Conservation (phyloP, 1,140 invertebrate species). For the Drosophila varians region DNA sequence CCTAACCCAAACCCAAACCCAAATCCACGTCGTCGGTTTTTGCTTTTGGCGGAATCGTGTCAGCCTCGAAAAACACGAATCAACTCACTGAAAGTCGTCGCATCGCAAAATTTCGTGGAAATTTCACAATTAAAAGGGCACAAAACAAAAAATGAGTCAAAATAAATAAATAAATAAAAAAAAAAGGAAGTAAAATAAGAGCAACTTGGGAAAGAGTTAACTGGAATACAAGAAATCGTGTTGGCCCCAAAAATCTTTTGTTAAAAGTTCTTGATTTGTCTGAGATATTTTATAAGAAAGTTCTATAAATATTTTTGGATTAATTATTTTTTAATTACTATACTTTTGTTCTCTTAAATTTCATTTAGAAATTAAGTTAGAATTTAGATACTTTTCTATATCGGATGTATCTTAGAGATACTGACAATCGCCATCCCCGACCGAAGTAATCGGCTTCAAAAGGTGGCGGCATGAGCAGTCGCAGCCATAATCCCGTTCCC, state of each 20-base stretch:
- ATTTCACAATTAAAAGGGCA: slow-evolving; percentile 78
- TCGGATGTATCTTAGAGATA: neutral
- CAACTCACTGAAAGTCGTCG: slow-evolving; percentile 58
- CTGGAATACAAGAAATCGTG: slow-evolving; percentile 73
- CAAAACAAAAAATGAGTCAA: slow-evolving; percentile 34
- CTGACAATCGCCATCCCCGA: slow-evolving; percentile 5
- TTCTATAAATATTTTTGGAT: neutral
- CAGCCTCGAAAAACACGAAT: slow-evolving; percentile 67
- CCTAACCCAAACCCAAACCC: neutral
- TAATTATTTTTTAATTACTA: no score
- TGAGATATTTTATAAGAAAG: neutral
- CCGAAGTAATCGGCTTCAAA: slow-evolving; percentile 26
- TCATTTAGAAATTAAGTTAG: no score
- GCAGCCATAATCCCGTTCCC: slow-evolving; percentile 38
- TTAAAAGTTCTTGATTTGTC: slow-evolving; percentile 8
- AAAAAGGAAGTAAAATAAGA: slow-evolving; percentile 30
- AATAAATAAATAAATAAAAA: neutral
- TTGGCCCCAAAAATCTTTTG: slow-evolving; percentile 37
- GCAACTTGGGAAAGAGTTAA: slow-evolving; percentile 71
- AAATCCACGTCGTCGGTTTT: slow-evolving; percentile 19
- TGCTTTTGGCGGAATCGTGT: slow-evolving; percentile 67
- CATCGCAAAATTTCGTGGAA: slow-evolving; percentile 75
- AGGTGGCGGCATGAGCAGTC: slow-evolving; percentile 26
- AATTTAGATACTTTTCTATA: no score
- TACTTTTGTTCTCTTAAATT: no score